Percentiles rank a stretch among this genome's conserved stretches.
Evolutionary conservation across 2,888 invertebrate species (phyloP).

Genomic region (Athalia rosae): DNA sequence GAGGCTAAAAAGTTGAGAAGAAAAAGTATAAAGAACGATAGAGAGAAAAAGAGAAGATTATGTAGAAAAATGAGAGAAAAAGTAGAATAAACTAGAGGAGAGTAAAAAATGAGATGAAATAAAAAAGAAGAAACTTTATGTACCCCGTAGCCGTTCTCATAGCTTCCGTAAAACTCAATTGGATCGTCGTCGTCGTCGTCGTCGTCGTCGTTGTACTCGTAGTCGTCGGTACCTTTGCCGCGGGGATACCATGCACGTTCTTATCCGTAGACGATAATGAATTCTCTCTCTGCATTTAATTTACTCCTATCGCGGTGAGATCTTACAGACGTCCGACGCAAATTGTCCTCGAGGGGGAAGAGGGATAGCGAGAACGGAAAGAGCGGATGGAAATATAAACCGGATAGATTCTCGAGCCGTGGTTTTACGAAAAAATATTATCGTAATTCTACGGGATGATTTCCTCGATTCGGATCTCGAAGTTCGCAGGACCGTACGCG

Average conservation of each 20-base stretch:
- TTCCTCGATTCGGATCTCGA: too few species aligned
- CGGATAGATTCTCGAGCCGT: too few species aligned
- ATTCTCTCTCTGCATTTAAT: slow-evolving; percentile 44
- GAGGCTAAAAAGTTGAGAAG: not conserved
- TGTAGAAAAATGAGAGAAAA: not conserved
- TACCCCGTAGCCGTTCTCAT: not conserved
- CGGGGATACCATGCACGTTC: slow-evolving; percentile 27
- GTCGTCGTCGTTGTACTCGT: not conserved
- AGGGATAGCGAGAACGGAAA: not conserved
- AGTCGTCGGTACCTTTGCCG: not conserved
- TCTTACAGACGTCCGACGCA: slow-evolving; percentile 31
- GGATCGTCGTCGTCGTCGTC: not conserved
- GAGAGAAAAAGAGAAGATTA: not conserved
- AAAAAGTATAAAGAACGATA: not conserved
- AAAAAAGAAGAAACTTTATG: slow-evolving; percentile 20
- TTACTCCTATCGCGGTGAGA: slow-evolving; percentile 36
- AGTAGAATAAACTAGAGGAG: not conserved
- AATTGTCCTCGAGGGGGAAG: slow-evolving; percentile 24
- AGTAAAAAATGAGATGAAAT: slow-evolving; percentile 3
- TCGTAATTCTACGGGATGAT: too few species aligned
- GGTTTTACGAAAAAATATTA: too few species aligned
- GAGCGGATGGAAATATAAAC: not conserved
- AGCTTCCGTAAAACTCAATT: slow-evolving; percentile 41
- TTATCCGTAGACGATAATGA: slow-evolving; percentile 45
- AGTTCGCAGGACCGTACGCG: too few species aligned